Conservation (phyloP, 2,113 vertebrate genomes). For the Etheostoma cragini region DNA sequence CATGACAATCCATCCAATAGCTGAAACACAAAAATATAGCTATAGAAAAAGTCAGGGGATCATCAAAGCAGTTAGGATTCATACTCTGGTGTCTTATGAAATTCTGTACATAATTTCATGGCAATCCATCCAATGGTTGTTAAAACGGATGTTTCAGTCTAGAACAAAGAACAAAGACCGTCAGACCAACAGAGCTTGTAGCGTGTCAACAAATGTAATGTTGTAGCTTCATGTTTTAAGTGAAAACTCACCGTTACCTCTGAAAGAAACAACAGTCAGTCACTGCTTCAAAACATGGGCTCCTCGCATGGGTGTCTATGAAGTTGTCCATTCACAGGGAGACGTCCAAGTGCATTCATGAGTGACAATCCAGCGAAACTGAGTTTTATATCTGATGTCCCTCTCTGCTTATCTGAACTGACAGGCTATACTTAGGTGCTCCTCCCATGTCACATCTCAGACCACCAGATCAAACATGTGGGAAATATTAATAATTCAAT, state of each 20-base stretch:
- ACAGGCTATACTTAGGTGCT: slow-evolving; percentile 49
- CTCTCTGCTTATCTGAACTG: slow-evolving; percentile 64
- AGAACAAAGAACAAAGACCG: too few species aligned
- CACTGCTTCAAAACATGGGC: slow-evolving; percentile 6
- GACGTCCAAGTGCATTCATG: slow-evolving; percentile 4
- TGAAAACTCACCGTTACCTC: neutral
- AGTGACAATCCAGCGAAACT: slow-evolving; percentile 20
- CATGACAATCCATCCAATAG: too few species aligned
- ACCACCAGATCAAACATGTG: neutral
- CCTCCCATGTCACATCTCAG: slow-evolving; percentile 3
- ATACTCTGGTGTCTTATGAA: too few species aligned
- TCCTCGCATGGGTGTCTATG: slow-evolving; percentile 11
- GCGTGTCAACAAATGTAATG: neutral
- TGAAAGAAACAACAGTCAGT: neutral
- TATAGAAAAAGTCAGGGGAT: too few species aligned
- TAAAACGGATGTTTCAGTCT: too few species aligned
- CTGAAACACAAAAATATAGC: too few species aligned
- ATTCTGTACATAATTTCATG: too few species aligned
- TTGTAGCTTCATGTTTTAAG: neutral
- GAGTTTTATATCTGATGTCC: slow-evolving; percentile 44
- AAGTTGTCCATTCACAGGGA: slow-evolving; percentile 18
- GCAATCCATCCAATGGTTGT: too few species aligned
- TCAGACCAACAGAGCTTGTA: neutral
- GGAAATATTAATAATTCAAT: slow-evolving; percentile 4
- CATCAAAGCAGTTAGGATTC: too few species aligned